phyloP scores from a whole-genome alignment of 2,113 vertebrate genomes.

The Sander lucioperca region DNA sequence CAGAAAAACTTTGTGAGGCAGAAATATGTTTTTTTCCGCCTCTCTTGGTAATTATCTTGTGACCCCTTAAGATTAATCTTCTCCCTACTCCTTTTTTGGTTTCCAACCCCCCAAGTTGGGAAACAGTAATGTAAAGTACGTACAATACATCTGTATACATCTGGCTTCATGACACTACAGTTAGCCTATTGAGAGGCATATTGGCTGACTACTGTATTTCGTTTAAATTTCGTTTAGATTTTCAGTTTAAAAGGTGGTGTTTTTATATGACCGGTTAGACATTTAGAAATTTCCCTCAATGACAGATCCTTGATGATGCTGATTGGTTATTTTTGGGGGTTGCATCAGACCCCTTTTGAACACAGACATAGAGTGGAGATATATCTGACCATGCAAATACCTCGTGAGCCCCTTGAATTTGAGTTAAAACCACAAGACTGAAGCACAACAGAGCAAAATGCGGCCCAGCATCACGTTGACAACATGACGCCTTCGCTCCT shows the following conservation, averaged over 20 bases:
- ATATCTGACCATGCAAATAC: conserved; percentile 3
- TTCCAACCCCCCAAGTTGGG: background rate
- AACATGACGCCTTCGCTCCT: conserved; percentile 62
- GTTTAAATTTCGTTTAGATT: background rate
- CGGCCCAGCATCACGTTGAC: conserved; percentile 56
- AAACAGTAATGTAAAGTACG: background rate
- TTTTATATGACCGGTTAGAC: background rate
- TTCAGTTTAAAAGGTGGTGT: background rate
- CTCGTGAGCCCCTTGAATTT: conserved; percentile 18
- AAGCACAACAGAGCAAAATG: conserved; percentile 45
- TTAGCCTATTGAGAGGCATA: background rate
- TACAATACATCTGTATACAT: background rate
- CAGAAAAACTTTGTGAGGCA: background rate
- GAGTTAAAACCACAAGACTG: conserved; percentile 26
- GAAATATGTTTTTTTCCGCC: background rate
- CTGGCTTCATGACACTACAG: conserved; percentile 1
- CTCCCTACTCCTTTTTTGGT: background rate
- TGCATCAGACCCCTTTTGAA: background rate
- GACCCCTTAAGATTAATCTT: background rate
- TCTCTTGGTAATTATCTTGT: background rate
- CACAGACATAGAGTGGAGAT: background rate
- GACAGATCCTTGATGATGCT: background rate
- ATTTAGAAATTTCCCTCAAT: background rate
- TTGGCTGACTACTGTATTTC: conserved; percentile 7
- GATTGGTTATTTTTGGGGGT: background rate